A percentile compares a stretch with the other conserved stretches of the same genome.
Conservation (phyloP, 2,797 vertebrate species). For the Aselliscus stoliczkanus region DNA sequence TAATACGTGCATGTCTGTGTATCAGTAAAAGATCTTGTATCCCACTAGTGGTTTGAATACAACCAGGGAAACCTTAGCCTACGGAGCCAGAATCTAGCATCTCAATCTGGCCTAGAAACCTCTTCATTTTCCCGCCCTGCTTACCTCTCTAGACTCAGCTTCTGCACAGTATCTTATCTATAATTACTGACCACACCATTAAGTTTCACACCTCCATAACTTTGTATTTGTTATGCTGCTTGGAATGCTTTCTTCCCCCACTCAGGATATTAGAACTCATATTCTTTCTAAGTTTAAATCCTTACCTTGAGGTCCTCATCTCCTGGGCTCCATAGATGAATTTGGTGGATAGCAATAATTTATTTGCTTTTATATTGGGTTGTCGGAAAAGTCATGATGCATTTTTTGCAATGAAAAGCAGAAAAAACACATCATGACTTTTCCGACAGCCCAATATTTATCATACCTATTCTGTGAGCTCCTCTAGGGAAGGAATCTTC, state of each 20-base stretch:
- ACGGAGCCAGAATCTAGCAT: background rate
- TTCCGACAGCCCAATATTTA: too few species aligned
- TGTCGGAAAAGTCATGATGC: too few species aligned
- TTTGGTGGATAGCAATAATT: background rate
- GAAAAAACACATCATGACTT: too few species aligned
- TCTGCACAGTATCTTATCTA: background rate
- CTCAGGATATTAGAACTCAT: background rate
- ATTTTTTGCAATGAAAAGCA: too few species aligned
- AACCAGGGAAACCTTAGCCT: background rate
- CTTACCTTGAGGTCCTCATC: background rate
- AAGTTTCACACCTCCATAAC: background rate
- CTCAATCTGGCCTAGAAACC: background rate
- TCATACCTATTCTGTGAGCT: background rate
- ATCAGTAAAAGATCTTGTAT: background rate
- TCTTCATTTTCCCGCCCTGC: background rate
- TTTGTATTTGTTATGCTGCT: background rate
- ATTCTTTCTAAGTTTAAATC: background rate
- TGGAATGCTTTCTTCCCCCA: background rate
- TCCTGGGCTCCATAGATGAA: background rate
- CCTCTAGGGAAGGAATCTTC: background rate
- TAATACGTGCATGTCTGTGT: background rate
- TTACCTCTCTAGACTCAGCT: background rate
- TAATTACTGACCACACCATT: background rate
- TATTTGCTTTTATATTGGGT: background rate
- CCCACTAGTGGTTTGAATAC: background rate